Conservation (phyloP, 1,140 invertebrate species). For the Anthonomus grandis region DNA sequence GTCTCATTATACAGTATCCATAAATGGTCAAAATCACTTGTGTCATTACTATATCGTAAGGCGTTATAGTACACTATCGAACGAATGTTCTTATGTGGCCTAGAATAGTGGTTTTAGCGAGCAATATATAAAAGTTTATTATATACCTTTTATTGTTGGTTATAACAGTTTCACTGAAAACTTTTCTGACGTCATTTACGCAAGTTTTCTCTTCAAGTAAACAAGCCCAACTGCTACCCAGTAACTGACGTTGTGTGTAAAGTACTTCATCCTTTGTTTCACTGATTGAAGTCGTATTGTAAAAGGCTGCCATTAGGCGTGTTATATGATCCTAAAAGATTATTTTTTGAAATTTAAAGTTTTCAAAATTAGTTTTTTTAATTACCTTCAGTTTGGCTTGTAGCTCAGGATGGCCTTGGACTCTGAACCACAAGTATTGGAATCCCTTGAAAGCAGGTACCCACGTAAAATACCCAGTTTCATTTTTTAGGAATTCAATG, state of each 20-base stretch:
- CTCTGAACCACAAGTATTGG: background rate
- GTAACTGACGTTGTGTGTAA: background rate
- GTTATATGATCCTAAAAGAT: conserved; percentile 2
- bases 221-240: background rate
- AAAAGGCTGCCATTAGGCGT: background rate
- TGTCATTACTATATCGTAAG: background rate
- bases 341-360: no score
- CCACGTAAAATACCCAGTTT: conserved; percentile 65
- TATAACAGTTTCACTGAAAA: background rate
- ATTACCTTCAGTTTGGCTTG: no score
- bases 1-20: conserved; percentile 5
- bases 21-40: conserved; percentile 53
- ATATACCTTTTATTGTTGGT: no score
- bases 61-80: conserved; percentile 11
- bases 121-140: no score
- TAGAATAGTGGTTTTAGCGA: no score
- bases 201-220: background rate
- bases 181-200: background rate
- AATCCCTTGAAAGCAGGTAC: conserved; percentile 54
- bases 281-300: background rate
- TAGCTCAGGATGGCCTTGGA: no score
- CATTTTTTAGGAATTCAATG: conserved; percentile 57
- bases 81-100: conserved; percentile 5
- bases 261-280: background rate
- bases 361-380: no score